These are phyloP conservation scores for Aleadryas rufinucha DNA, from an alignment of 2,113 vertebrate genomes.

Conservation along the genomic window DNA sequence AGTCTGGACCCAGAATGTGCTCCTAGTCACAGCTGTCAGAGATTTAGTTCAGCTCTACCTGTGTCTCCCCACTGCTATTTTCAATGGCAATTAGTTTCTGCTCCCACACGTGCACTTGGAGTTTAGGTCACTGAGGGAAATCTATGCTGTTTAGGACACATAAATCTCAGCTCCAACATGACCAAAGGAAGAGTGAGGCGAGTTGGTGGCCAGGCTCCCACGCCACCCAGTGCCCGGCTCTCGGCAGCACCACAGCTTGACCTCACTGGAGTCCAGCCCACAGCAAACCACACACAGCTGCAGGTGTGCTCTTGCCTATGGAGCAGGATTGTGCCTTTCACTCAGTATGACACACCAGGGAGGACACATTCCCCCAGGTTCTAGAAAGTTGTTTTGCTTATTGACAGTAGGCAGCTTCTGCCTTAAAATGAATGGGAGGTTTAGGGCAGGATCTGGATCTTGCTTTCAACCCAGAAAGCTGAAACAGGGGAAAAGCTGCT, in stretches of 20 bases:
- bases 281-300: neutral
- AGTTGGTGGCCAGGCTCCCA: neutral
- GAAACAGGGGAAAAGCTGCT: neutral
- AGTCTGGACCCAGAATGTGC: neutral
- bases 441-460: neutral
- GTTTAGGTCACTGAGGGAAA: neutral
- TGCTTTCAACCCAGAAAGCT: neutral
- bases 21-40: neutral
- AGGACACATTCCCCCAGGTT: neutral
- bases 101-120: neutral
- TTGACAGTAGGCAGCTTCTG: neutral
- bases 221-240: accelerated
- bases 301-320: neutral
- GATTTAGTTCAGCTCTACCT: neutral
- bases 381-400: neutral
- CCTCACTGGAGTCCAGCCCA: too few relatives aligned
- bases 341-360: neutral
- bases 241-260: neutral
- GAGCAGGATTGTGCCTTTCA: neutral
- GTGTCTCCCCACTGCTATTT: neutral
- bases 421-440: neutral
- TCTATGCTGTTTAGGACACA: neutral
- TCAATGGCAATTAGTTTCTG: neutral
- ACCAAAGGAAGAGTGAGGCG: neutral
- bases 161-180: neutral